phyloP scores from a whole-genome alignment of 1,140 invertebrate species.

The Archegozetes longisetosus region DNA sequence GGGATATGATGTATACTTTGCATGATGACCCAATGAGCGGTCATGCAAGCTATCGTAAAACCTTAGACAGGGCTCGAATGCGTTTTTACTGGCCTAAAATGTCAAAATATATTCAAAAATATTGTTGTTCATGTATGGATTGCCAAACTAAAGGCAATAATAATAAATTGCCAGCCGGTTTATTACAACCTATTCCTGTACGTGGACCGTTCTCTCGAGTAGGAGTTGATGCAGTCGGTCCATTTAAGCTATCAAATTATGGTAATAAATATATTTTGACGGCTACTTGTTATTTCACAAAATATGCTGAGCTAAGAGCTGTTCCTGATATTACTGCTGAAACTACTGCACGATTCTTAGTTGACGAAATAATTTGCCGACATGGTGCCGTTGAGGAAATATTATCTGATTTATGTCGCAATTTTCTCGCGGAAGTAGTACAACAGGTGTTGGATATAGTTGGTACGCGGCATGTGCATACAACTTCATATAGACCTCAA shows the following conservation, averaged over 20 bases:
- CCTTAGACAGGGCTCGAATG: neutral
- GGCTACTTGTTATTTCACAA: conserved; percentile 23
- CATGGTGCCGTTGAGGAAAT: conserved; percentile 26
- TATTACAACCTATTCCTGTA: conserved; percentile 9
- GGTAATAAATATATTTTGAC: conserved; percentile 24
- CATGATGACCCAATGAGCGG: conserved; percentile 6
- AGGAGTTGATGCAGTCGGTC: conserved; percentile 24
- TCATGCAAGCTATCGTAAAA: neutral
- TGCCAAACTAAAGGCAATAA: conserved; percentile 7
- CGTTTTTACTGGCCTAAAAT: conserved; percentile 11
- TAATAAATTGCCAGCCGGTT: neutral
- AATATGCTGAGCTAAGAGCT: conserved; percentile 20
- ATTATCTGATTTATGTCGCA: conserved; percentile 17
- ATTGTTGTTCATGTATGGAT: neutral
- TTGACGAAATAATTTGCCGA: conserved; percentile 24
- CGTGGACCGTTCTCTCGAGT: conserved; percentile 19
- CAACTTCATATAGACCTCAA: conserved; percentile 19
- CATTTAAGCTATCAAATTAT: conserved; percentile 16
- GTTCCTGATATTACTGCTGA: conserved; percentile 6
- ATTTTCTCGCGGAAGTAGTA: conserved; percentile 7
- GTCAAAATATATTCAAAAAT: neutral
- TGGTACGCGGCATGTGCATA: conserved; percentile 16
- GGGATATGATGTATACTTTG: neutral
- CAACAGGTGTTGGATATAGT: neutral
- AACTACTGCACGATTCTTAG: conserved; percentile 20